These are phyloP conservation scores for Leptinotarsa haldemani DNA, from an alignment of 2,888 invertebrate genomes.

Conservation along the genomic window DNA sequence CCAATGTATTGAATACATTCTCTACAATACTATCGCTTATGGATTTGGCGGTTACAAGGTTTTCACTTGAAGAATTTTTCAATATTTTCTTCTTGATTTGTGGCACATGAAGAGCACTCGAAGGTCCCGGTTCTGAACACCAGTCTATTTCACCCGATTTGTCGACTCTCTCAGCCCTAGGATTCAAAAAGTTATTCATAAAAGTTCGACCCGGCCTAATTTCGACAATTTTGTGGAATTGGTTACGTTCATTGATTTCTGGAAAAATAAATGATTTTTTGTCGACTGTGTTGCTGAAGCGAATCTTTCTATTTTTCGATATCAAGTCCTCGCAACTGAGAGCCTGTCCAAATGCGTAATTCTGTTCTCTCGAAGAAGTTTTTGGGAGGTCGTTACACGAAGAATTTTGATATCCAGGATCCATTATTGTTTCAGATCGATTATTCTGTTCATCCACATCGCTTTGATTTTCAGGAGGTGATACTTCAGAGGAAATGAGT, in stretches of 20 bases:
- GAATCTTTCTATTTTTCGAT: background rate
- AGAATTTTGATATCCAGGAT: slow-evolving; percentile 60
- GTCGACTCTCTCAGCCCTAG: background rate
- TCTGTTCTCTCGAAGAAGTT: slow-evolving; percentile 50
- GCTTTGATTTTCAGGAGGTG: slow-evolving; percentile 1
- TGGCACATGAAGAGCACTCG: background rate
- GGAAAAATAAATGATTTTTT: background rate
- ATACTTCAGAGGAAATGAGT: slow-evolving; percentile 18
- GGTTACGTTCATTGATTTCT: background rate
- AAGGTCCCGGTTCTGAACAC: background rate
- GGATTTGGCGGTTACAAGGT: background rate
- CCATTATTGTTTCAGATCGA: slow-evolving; percentile 43
- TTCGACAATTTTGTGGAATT: background rate
- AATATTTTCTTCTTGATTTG: background rate
- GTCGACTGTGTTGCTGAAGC: background rate
- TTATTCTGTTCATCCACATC: slow-evolving; percentile 4
- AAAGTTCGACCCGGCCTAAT: background rate
- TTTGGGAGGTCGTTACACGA: slow-evolving; percentile 38
- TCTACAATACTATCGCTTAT: background rate
- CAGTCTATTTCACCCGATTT: background rate
- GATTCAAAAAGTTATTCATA: slow-evolving; percentile 7
- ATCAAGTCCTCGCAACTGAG: background rate
- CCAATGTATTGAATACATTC: background rate
- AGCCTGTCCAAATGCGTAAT: slow-evolving; percentile 5
- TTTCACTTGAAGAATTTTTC: background rate